These are phyloP conservation scores for Paradisaea rubra DNA, from an alignment of 2,113 vertebrate genomes.

Conservation along the genomic window DNA sequence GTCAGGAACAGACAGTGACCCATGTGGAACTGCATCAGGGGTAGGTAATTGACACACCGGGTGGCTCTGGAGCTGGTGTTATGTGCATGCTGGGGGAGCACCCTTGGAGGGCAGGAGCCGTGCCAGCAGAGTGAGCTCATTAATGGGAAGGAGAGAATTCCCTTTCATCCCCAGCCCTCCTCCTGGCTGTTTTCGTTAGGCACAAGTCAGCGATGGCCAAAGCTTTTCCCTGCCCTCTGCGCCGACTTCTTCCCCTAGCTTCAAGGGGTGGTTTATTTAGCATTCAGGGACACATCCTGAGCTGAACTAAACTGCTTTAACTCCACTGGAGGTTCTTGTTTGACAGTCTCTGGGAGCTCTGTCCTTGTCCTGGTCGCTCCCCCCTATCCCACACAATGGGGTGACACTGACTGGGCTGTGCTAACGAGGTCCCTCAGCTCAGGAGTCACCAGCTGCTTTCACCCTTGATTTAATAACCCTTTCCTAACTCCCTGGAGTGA, in stretches of 20 bases:
- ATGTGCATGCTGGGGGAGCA: neutral
- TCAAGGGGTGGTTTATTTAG: neutral
- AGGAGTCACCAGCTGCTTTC: neutral
- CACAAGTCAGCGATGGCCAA: neutral
- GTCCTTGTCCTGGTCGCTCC: neutral
- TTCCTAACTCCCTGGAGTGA: neutral
- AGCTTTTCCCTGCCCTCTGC: neutral
- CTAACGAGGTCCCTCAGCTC: neutral
- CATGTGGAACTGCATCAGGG: neutral
- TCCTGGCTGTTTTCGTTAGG: neutral
- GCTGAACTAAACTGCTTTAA: neutral
- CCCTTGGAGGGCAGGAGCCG: neutral
- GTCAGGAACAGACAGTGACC: neutral
- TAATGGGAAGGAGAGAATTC: neutral
- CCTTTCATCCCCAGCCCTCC: neutral
- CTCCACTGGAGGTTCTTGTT: neutral
- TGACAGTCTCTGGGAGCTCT: neutral
- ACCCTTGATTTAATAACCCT: neutral
- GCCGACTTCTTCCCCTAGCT: neutral
- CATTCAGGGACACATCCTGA: neutral
- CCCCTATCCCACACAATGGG: accelerated
- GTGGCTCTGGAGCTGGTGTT: neutral
- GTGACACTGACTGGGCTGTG: neutral
- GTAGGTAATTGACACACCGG: neutral
- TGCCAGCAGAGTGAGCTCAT: neutral